A percentile compares a stretch with the other conserved stretches of the same genome.
Evolutionary conservation across 2,113 vertebrate species (phyloP).

Genomic region (Ivindomyrus marchei): DNA sequence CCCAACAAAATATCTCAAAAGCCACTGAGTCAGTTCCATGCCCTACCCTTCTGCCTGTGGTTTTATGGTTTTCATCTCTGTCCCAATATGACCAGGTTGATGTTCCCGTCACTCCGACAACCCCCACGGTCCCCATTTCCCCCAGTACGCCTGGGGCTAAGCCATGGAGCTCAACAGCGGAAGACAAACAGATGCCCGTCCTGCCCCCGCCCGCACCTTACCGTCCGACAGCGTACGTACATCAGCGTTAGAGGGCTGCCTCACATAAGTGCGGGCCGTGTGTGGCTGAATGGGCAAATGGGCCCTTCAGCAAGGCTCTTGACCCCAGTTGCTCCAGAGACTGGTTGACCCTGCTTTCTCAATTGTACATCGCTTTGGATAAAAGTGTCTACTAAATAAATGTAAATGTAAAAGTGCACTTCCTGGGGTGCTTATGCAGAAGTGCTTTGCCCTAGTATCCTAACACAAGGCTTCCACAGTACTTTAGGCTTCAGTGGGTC

Average conservation of each 20-base stretch:
- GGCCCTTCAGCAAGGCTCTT: neutral
- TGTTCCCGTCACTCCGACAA: conserved; percentile 57
- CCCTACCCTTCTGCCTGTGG: neutral
- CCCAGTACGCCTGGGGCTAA: conserved; percentile 79
- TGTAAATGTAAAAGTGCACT: neutral
- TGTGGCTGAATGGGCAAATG: neutral
- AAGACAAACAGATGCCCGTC: conserved; percentile 70
- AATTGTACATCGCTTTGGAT: neutral
- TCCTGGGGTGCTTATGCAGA: neutral
- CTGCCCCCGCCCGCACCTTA: conserved; percentile 55
- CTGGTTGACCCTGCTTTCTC: neutral
- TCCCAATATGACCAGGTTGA: conserved; percentile 53
- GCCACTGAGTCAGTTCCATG: neutral
- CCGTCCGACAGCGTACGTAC: conserved; percentile 80
- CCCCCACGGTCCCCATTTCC: conserved; percentile 77
- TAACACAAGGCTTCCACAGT: neutral
- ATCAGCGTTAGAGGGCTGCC: too few species aligned
- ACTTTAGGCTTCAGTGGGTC: neutral
- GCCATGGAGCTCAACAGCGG: conserved; percentile 73
- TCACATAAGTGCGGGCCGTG: neutral
- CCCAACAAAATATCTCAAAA: neutral
- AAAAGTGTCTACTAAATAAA: neutral
- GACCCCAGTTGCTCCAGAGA: neutral
- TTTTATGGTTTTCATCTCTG: neutral
- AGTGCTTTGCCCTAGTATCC: neutral